Evolutionary conservation across 2,113 vertebrate species (phyloP), one percentile per base, ranked within the genome.

Genomic region (Alectura lathami): DNA sequence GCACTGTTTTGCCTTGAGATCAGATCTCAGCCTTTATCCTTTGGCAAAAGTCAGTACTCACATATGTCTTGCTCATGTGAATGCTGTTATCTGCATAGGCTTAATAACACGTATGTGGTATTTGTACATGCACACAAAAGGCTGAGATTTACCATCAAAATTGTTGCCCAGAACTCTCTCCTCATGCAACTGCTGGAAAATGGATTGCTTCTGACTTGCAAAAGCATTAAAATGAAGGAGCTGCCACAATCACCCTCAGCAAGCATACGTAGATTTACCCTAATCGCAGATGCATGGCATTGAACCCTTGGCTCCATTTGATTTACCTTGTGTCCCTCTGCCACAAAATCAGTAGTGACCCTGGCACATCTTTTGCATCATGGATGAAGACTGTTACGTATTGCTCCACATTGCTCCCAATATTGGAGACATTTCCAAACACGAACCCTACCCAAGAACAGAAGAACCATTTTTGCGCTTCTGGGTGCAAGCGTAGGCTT

Each of bases 401-500:
- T n/a, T n/a, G n/a, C 51, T 88, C 30, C 79, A 13, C 29, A 69
- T 95, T 4, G 0, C n/a, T 87, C 62, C 62, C 54, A 53, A 0
- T 0, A 6, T 9, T 0, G 0, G 66, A 63, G 69, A 62, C 23
- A 47, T 47, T 80, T 89, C 81, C 72, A 89, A 9, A 36, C 20
- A 29, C 1, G 11, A 91, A 68, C n/a, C 38, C 38, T 77, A 56
- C 30, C 17, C 77, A 57, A 73, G 81, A 85, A 79, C 5, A 54
- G 34, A 87, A 30, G 45, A 96, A 75, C 15, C 6, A 1, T 17
- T 91, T 89, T 92, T 85, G 34, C 54, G 83, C 26, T 47, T 76
- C 81, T 85, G 38, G 22, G 62, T 96, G 62, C 29, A 70, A 89
- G 57, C 11, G 15, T 8, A 78, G 66, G 79, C 36, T 91, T 45